Percentiles rank a stretch among this genome's conserved stretches.
These are phyloP conservation scores for Pristiophorus japonicus DNA, from an alignment of 2,113 vertebrate genomes.

Conservation along the genomic window DNA sequence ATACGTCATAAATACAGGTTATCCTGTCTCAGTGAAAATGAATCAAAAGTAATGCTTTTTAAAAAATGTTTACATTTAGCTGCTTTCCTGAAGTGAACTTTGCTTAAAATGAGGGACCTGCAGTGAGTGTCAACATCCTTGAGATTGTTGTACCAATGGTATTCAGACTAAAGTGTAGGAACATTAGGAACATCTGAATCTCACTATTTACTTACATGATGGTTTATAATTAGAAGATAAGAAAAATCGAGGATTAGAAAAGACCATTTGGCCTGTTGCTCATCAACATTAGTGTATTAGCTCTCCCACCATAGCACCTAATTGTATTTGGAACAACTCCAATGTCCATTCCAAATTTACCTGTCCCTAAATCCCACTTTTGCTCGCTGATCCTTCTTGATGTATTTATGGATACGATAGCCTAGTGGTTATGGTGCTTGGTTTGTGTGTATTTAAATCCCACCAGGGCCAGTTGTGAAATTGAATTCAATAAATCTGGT, in stretches of 20 bases:
- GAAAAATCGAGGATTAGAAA: background rate
- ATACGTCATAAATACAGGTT: too few relatives aligned
- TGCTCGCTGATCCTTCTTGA: background rate
- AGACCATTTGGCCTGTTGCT: background rate
- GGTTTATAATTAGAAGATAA: background rate
- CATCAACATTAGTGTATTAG: background rate
- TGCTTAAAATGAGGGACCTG: background rate
- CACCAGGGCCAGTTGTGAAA: background rate
- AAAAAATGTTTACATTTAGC: background rate
- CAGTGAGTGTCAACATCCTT: background rate
- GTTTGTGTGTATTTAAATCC: background rate
- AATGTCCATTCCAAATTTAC: background rate
- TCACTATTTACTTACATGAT: background rate
- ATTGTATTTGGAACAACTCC: background rate
- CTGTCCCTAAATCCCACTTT: background rate
- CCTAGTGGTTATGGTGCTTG: background rate
- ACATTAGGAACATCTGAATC: background rate
- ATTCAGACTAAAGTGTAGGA: background rate
- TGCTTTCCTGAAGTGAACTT: background rate
- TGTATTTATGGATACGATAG: background rate
- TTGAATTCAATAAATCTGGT: background rate
- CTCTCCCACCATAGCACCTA: background rate
- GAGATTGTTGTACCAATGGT: background rate
- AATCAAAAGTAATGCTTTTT: background rate
- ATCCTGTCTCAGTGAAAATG: too few relatives aligned